Base-by-base conservation (phyloP, 2,113 vertebrate genomes). In the Macheiramphus alcinus region DNA sequence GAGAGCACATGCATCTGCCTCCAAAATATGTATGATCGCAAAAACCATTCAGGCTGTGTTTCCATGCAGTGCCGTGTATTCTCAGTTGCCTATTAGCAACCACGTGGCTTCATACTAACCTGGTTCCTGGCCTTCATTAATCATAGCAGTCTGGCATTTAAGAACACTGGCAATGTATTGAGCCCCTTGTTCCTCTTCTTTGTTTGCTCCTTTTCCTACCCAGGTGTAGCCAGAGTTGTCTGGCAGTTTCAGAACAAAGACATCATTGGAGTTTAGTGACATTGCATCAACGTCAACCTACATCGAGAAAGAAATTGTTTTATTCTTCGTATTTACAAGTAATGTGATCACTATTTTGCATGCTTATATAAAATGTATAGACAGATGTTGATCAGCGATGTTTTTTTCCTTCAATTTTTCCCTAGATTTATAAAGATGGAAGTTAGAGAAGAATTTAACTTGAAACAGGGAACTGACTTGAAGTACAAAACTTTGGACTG, bases 201-300 rank as follows among this genome's bases (percentile, higher is more conserved):
- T 95, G 90, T 96, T 99, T 26, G 99, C 98, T 25, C 99, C 99
- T 97, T 98, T 99, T 61, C 99, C 99, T 65, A 98, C 50, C 99
- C 99, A 99, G 27, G 96, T 96, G 95, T 98, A 99, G 25, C 98
- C 98, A 45, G 78, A 66, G 19, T 98, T 98, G 63, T 95, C 88
- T 53, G 95, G 96, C 92, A 98, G 94, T 97, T 99, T 99, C 96
- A 99, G 97, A 86, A 99, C 97, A 97, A 99, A 99, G 80, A 97
- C 98, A 52, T 99, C 99, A 27, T 99, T 99, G 38, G 99, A 99
- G 98, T 99, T 99, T 79, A 99, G 71, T 34, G 97, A 98, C n/a
- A 53, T 21, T 26, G 99, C 97, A 1, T 97, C 96, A 27, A 96
- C 98, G 47, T 99, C 98, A 61, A 99, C 99, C 99, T 99, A 92